phyloP scores from a whole-genome alignment of 2,113 vertebrate species.

The Pristiophorus japonicus region DNA sequence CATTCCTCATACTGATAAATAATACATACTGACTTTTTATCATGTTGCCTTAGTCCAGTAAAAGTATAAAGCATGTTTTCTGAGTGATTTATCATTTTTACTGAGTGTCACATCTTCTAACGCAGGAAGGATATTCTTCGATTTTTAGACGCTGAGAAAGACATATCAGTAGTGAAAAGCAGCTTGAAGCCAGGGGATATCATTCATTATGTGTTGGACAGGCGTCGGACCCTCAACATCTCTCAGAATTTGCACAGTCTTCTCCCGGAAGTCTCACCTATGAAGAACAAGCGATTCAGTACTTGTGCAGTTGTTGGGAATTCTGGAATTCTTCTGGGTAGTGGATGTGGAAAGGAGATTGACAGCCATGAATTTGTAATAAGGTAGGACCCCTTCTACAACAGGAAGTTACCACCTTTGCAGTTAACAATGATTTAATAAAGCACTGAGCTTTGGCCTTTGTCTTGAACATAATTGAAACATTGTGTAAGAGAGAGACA shows the following conservation, averaged over 20 bases:
- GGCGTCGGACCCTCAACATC: constrained; percentile 73
- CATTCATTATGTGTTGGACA: constrained; percentile 76
- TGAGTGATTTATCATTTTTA: background rate
- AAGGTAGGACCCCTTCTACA: constrained; percentile 57
- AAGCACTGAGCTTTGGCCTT: background rate
- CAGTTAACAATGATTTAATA: background rate
- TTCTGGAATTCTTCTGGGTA: constrained; percentile 74
- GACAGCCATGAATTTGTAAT: constrained; percentile 78
- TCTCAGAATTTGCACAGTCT: constrained; percentile 72
- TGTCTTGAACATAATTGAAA: background rate
- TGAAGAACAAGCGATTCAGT: constrained; percentile 77
- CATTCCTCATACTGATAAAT: background rate
- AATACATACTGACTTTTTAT: background rate
- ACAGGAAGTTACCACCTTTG: background rate
- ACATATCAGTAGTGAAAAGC: constrained; percentile 78
- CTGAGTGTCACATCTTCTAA: constrained; percentile 37
- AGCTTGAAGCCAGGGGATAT: constrained; percentile 77
- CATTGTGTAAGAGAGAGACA: background rate
- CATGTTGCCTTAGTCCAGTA: background rate
- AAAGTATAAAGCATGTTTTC: background rate
- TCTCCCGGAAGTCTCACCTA: constrained; percentile 76
- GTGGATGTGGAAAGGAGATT: constrained; percentile 76
- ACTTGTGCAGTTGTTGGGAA: constrained; percentile 80
- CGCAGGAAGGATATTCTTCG: constrained; percentile 75
- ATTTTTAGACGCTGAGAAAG: constrained; percentile 76